These are phyloP conservation scores for Acholoe squamosa DNA, from an alignment of 2,888 invertebrate genomes.

Conservation along the genomic window DNA sequence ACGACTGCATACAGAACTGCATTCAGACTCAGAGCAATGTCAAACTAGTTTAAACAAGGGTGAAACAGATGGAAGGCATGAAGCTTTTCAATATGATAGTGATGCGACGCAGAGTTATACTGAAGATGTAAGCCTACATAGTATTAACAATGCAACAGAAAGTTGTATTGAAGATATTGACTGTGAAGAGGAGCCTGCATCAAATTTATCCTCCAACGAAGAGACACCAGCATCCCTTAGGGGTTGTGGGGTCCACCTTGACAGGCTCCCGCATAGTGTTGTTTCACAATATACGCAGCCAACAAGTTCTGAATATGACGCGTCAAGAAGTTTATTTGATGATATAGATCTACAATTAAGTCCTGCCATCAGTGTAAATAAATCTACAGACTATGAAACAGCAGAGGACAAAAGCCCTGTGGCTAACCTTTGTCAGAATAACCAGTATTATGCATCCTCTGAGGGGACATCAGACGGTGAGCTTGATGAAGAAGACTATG, in stretches of 20 bases:
- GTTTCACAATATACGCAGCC: not conserved
- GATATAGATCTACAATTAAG: not conserved
- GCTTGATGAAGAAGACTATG: not conserved
- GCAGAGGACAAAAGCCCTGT: not conserved
- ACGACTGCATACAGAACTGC: not conserved
- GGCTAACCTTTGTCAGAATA: not conserved
- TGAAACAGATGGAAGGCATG: no score
- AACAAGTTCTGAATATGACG: slow-evolving; percentile 41
- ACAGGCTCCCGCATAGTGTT: not conserved
- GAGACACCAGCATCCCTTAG: not conserved
- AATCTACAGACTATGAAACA: slow-evolving; percentile 50
- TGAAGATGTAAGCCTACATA: no score
- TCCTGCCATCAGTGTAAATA: not conserved
- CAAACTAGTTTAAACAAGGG: no score
- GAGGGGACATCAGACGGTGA: not conserved
- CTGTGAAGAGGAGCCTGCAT: no score
- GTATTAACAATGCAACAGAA: no score
- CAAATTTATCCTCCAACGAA: not conserved
- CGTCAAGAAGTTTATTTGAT: slow-evolving; percentile 57
- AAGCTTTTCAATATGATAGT: no score
- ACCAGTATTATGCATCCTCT: not conserved
- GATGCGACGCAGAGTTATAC: no score
- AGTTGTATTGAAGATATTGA: no score
- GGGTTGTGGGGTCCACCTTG: not conserved
- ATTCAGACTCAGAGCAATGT: no score